Percentiles rank a stretch among this genome's conserved stretches.
phyloP scores from a whole-genome alignment of 2,797 vertebrate genomes.

The Onychomys arenicola region DNA sequence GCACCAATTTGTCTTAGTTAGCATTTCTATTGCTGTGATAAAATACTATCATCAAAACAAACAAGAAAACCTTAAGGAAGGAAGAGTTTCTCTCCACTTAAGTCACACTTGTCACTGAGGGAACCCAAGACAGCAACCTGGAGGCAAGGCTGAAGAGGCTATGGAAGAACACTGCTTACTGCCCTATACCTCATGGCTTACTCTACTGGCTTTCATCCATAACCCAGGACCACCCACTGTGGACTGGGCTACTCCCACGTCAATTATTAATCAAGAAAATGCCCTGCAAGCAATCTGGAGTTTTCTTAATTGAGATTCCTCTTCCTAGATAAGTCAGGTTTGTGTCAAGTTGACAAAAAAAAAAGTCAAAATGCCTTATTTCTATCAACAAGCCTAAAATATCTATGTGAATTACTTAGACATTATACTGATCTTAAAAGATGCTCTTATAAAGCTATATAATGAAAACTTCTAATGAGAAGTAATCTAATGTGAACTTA shows the following conservation, averaged over 20 bases:
- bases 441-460: neutral
- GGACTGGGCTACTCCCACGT: neutral
- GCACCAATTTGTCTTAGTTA: neutral
- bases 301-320: neutral
- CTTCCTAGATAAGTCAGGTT: neutral
- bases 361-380: neutral
- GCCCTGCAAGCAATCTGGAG: neutral
- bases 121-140: neutral
- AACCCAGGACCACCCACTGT: neutral
- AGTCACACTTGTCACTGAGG: neutral
- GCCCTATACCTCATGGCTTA: neutral
- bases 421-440: conserved; percentile 22
- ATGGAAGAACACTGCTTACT: neutral
- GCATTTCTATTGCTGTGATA: neutral
- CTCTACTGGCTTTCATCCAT: neutral
- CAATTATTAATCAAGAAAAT: neutral
- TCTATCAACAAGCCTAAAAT: neutral
- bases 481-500: neutral
- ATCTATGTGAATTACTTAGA: neutral
- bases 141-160: neutral
- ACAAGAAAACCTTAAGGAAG: neutral
- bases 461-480: neutral
- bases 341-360: neutral
- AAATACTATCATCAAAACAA: neutral
- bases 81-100: neutral